Evolutionary conservation across 2,888 invertebrate species (phyloP).

Genomic region (Hirtodrosophila cameraria): DNA sequence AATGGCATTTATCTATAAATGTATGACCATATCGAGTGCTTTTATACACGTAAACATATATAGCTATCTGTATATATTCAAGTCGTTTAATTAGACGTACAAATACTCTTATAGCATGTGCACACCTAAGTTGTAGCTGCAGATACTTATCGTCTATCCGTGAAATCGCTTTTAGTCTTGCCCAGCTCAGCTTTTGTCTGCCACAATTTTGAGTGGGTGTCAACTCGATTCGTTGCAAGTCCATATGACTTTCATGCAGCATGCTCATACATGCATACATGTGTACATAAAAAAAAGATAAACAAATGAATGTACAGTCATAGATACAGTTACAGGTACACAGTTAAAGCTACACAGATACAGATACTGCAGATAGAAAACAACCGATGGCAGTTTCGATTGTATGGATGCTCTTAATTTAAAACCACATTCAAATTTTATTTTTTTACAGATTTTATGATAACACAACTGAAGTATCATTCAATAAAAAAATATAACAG

Average conservation of each 20-base stretch:
- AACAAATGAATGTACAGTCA: conserved; percentile 8
- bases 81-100: conserved; percentile 64
- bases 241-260: conserved; percentile 30
- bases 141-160: conserved; percentile 57
- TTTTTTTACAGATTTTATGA: too few relatives aligned
- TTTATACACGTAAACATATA: conserved; percentile 7
- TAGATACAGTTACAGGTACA: conserved; percentile 16
- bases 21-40: conserved; percentile 46
- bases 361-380: background rate
- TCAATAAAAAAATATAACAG: too few relatives aligned
- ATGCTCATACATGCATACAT: conserved; percentile 1
- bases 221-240: conserved; percentile 45
- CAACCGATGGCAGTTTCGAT: too few relatives aligned
- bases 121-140: conserved; percentile 14
- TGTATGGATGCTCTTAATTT: too few relatives aligned
- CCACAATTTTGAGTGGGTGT: conserved; percentile 70
- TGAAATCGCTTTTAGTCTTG: conserved; percentile 53
- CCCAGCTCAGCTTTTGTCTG: conserved; percentile 31
- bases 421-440: too few relatives aligned
- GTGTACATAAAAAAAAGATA: background rate
- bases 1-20: conserved; percentile 55
- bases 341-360: conserved; percentile 4
- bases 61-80: background rate
- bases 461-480: too few relatives aligned
- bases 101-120: conserved; percentile 22